These are phyloP conservation scores for Toxotes jaculatrix DNA, from an alignment of 2,113 vertebrate genomes.

Conservation along the genomic window DNA sequence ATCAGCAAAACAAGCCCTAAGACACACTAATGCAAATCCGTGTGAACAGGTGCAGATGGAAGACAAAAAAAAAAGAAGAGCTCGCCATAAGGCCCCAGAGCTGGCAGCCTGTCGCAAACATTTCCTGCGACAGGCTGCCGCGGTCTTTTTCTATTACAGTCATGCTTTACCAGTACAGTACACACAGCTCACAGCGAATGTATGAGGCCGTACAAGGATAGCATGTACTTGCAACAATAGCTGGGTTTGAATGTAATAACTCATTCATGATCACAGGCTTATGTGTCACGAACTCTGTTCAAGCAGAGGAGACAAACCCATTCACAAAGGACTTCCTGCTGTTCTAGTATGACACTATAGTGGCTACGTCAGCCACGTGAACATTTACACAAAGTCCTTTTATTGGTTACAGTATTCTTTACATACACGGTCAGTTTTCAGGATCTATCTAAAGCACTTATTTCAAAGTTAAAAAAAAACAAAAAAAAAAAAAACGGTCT, in stretches of 20 bases:
- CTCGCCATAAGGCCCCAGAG: conserved; percentile 5
- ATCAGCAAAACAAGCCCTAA: conserved; percentile 31
- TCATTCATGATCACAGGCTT: background rate
- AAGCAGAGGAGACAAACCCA: conserved; percentile 6
- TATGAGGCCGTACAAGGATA: background rate
- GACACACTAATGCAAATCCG: conserved; percentile 21
- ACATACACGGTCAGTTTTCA: too few species aligned
- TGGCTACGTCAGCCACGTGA: background rate
- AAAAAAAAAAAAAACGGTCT: too few species aligned
- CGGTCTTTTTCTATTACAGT: conserved; percentile 14
- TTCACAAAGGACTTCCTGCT: background rate
- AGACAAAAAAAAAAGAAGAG: conserved; percentile 25
- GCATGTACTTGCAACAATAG: background rate
- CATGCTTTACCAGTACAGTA: background rate
- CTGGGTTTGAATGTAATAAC: conserved; percentile 5
- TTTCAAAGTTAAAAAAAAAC: too few species aligned
- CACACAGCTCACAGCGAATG: background rate
- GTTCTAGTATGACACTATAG: background rate
- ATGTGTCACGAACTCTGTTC: background rate
- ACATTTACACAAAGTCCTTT: background rate
- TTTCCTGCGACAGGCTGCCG: conserved; percentile 36
- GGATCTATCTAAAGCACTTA: too few species aligned
- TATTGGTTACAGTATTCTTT: too few species aligned
- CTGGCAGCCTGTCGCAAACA: conserved; percentile 32
- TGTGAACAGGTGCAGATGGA: conserved; percentile 37